These are phyloP conservation scores for Morpho helenor DNA, from an alignment of 2,888 invertebrate species.

Conservation along the genomic window DNA sequence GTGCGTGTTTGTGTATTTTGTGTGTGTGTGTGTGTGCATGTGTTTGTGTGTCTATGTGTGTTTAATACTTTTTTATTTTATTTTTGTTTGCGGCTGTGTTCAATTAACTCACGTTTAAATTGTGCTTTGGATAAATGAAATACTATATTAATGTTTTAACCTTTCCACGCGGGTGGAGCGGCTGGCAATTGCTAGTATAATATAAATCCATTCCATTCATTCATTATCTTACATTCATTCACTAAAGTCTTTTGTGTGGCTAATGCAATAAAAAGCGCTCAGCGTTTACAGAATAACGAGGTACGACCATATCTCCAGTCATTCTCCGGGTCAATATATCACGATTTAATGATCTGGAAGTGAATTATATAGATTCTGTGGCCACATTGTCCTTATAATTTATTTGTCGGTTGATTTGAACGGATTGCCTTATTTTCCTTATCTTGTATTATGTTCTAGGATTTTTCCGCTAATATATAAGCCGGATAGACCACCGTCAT, in stretches of 20 bases:
- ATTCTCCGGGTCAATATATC: slow-evolving; percentile 54
- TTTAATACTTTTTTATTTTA: no score
- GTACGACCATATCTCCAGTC: slow-evolving; percentile 34
- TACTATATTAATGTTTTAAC: no score
- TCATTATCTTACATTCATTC: neutral
- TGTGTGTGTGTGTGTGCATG: no score
- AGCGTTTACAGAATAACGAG: slow-evolving; percentile 13
- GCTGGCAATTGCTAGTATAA: no score
- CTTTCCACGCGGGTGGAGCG: no score
- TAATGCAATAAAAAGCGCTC: slow-evolving; percentile 11
- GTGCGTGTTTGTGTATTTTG: no score
- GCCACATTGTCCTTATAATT: slow-evolving; percentile 49
- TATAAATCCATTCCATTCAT: neutral
- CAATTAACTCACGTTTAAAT: no score
- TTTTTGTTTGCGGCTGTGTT: no score
- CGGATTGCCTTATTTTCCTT: slow-evolving; percentile 35
- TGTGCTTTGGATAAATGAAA: no score
- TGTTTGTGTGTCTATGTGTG: no score
- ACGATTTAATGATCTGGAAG: slow-evolving; percentile 63
- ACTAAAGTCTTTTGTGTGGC: slow-evolving; percentile 9
- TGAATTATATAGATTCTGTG: slow-evolving; percentile 59
- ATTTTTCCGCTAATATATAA: neutral
- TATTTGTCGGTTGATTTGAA: slow-evolving; percentile 52
- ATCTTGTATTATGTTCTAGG: neutral
- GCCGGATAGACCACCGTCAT: no score